Base-by-base conservation (phyloP, 1,140 invertebrate genomes). In the Neuroterus valhalla region DNA sequence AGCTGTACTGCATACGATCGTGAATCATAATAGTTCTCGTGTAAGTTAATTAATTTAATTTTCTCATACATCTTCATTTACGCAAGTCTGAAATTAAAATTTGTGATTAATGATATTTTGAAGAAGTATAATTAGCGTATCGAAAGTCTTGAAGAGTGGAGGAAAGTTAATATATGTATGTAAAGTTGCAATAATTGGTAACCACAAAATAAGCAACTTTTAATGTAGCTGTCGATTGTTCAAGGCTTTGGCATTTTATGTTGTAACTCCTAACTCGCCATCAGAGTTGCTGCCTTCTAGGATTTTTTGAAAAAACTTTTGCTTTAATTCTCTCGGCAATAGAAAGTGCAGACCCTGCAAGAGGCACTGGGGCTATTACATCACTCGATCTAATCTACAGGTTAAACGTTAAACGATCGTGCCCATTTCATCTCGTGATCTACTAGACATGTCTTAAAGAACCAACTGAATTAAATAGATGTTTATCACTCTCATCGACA, bases 31-130 rank as follows among this genome's bases (percentile, higher is more conserved):
- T 2, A 55, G 23, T 21, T 23, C 52, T 55, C 26, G 52, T 26
- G 52, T 3, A 55, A 55, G 21, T 55, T 55, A 26, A 6, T 55
- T 31, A 62, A 62, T 62, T 62, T 62, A 62, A 31, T 62, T 31
- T 62, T 62, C 23, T 31, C 52, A 62, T 31, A 62, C 31, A 62
- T 31, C 52, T 62, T 62, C 26, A 26, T 62, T 62, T 62, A 31
- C 55, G 12, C 23, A 26, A 62, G 52, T 62, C 17, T 8, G 26
- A 26, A 62, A 31, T 48, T 48, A 48, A 8, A 62, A 26, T 55
- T 26, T 55, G 31, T 62, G 52, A 31, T 62, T 62, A 15, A 62
- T 62, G 23, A 31, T 3, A 0, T 31, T 31, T 31, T 26, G 2
- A 1, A 10, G 10, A 38, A 38, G 3, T 38, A 38, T 38, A 8